Evolutionary conservation across 2,797 vertebrate species (phyloP), one percentile per base, ranked within the genome.

Genomic region (Mormyrops boulengeri): DNA sequence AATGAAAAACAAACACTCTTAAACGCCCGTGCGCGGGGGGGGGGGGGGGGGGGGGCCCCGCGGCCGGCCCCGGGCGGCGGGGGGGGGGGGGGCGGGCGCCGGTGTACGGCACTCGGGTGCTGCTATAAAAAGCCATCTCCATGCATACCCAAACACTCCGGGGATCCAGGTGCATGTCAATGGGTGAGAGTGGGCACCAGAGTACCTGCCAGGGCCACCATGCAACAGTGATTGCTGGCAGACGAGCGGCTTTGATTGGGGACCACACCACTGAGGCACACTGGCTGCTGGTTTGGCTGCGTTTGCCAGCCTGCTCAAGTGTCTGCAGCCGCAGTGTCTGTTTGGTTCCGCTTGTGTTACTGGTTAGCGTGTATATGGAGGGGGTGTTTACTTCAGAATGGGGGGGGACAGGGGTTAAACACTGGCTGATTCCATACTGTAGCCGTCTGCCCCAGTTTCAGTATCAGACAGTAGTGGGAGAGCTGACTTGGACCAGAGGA

Each of bases 101-200:
- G n/a, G 88, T n/a, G 47, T 88, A 50, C 87, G 69, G 57, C n/a
- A 26, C 34, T 38, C 73, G 19, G 77, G 44, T 89, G 60, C 60
- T 89, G 38, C 30, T 86, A 73, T 89, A 53, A 89, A 89, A 89
- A 89, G 55, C 60, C 57, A 69, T 22, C 44, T 44, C 34, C 84
- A 50, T 50, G 38, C 30, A n/a, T 41, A 41, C 19, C 47, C 41
- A 49, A 55, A 85, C 38, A 19, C 47, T 53, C 60, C 60, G 5
- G 84, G 85, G 62, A 89, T 49, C 26, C 57, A 34, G 89, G 34
- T 49, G 44, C 55, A 52, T 52, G 41, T 93, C 92, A 92, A 93
- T 92, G 91, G 90, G 90, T 87, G 82, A 52, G 55, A 50, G 44
- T 26, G 7, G 44, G 89, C 26, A n/a, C 52, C 69, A 57, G 52